Conservation (phyloP, 2,888 invertebrate genomes). For the Metopia argyrocephala region DNA sequence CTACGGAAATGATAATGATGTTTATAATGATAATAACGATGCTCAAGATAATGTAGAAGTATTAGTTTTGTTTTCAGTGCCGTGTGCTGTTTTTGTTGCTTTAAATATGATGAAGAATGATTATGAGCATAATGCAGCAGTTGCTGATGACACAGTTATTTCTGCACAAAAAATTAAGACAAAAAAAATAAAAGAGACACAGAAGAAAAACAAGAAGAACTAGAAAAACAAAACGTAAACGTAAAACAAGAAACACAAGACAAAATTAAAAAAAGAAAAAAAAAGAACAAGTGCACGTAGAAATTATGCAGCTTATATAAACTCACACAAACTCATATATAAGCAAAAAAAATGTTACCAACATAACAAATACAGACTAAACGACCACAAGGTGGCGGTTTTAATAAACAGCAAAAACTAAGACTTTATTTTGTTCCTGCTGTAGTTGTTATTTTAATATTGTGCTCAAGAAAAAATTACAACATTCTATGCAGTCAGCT, state of each 20-base stretch:
- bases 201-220: background rate
- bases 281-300: conserved; percentile 31
- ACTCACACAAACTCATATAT: background rate
- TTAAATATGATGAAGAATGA: conserved; percentile 13
- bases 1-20: background rate
- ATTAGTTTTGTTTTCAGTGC: too few species aligned
- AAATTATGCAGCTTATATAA: conserved; percentile 19
- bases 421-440: background rate
- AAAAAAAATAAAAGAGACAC: background rate
- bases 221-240: background rate
- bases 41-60: conserved; percentile 7
- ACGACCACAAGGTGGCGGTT: conserved; percentile 46
- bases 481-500: too few species aligned
- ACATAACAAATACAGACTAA: background rate
- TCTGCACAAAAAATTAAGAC: conserved; percentile 32
- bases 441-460: background rate
- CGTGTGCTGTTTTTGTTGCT: background rate
- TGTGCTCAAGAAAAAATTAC: background rate
- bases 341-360: background rate
- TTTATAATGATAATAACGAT: background rate
- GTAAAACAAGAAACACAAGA: background rate
- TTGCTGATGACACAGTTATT: conserved; percentile 71
- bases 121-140: conserved; percentile 61
- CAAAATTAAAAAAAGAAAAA: background rate
- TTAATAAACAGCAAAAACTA: conserved; percentile 20